Evolutionary conservation across 1,140 invertebrate genomes (phyloP).

Genomic region (Laodelphax striatellus): DNA sequence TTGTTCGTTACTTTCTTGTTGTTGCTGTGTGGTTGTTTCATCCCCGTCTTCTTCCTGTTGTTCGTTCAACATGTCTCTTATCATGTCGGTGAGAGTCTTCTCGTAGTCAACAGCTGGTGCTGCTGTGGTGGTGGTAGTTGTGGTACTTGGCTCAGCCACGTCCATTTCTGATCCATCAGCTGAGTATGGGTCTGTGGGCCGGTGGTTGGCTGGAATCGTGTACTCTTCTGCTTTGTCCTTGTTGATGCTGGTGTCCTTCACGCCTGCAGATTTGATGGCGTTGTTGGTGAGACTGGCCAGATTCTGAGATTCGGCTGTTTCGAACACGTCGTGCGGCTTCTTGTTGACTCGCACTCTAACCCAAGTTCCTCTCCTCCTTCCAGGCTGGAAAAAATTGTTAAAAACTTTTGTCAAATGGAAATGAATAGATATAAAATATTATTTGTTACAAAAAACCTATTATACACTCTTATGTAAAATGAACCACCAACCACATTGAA

Average conservation of each 20-base stretch:
- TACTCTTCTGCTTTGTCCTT: conserved; percentile 20
- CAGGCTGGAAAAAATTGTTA: conserved; percentile 11
- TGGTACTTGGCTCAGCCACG: background rate
- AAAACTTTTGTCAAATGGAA: background rate
- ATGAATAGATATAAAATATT: background rate
- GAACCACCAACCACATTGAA: too few species aligned
- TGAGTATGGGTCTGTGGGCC: background rate
- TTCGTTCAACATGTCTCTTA: conserved; percentile 7
- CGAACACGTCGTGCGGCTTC: conserved; percentile 44
- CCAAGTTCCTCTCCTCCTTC: conserved; percentile 44
- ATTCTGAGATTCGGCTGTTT: conserved; percentile 53
- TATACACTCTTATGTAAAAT: too few species aligned
- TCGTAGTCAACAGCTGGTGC: background rate
- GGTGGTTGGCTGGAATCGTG: conserved; percentile 7
- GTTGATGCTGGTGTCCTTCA: conserved; percentile 3
- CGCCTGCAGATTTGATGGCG: conserved; percentile 24
- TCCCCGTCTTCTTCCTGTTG: background rate
- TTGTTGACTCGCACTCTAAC: conserved; percentile 36
- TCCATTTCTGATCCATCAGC: conserved; percentile 7
- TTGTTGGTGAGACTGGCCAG: conserved; percentile 30
- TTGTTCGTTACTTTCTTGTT: background rate
- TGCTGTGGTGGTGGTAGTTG: background rate
- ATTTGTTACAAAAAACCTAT: background rate
- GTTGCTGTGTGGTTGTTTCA: background rate
- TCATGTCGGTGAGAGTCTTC: conserved; percentile 6